Base-by-base conservation (phyloP, 2,113 vertebrate species). In the Haliaeetus leucogaster region DNA sequence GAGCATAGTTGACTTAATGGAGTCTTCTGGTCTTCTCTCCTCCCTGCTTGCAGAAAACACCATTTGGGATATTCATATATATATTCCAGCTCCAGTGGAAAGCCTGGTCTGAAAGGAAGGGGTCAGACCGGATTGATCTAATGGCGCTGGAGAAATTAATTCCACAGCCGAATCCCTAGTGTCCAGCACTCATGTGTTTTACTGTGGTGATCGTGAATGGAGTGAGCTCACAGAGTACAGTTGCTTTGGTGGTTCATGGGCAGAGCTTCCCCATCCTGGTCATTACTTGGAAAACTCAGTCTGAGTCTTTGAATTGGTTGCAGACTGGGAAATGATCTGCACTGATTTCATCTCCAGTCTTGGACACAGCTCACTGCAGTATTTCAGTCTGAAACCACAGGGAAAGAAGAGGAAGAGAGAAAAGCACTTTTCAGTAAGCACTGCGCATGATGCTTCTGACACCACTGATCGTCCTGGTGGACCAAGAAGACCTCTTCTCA, bases 171-270 rank as follows among this genome's bases (percentile, higher is more conserved):
- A 11, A 58, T 59, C 22, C 32, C 17, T 23, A 16, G 25, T 27
- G 22, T 36, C 36, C 55, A 59, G 27, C 16, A 32, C 47, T 52
- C 20, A 2, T 0, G 2, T 47, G 22, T 56, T 53, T 70, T 63
- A 27, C 36, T 25, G 12, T 32, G 18, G 22, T 0, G 1, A n/a
- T 29, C 1, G 3, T 16, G 40, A 58, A 38, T 7, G 21, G 45
- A 30, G 38, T 34, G 52, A 68, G 18, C n/a, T 67, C 25, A 4
- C 20, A 32, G 48, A 40, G 16, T 47, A 27, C 1, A 3, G 16
- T 38, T 66, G 21, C 19, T 68, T 70, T 52, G 47, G 26, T 74
- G 58, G 23, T 65, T 71, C 47, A 34, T 6, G 19, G 21, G 23
- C 59, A 38, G 43, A 76, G 3, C 17, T 66, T 88, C 53, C 25